Evolutionary conservation across 1,140 invertebrate genomes (phyloP).

Genomic region (Zophobas atratus): DNA sequence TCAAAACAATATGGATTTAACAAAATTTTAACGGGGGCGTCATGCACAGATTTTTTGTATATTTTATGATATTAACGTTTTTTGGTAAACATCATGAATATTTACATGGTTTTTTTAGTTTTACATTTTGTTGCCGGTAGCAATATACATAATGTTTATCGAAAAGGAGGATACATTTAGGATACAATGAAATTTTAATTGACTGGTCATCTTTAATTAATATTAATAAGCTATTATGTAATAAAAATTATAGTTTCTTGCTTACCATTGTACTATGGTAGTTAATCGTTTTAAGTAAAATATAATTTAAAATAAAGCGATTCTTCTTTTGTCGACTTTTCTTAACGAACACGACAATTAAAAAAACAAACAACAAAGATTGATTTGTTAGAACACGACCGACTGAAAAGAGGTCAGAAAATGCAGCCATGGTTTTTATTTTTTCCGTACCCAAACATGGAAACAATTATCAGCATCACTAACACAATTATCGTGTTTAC

Average conservation of each 20-base stretch:
- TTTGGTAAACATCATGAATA: conserved; percentile 44
- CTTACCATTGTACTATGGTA: conserved; percentile 40
- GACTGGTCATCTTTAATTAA: conserved; percentile 33
- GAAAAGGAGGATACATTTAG: conserved; percentile 15
- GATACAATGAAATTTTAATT: conserved; percentile 10
- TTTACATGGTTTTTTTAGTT: conserved; percentile 33
- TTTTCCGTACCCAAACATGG: too few relatives aligned
- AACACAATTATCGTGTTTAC: conserved; percentile 23
- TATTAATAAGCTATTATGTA: conserved; percentile 40
- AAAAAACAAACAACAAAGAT: too few relatives aligned
- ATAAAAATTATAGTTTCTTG: conserved; percentile 31
- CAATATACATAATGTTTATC: conserved; percentile 40
- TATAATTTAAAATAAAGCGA: conserved; percentile 41
- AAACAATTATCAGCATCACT: neutral
- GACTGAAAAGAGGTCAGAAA: too few relatives aligned
- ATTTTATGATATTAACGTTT: conserved; percentile 46
- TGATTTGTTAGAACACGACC: too few relatives aligned
- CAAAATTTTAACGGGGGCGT: conserved; percentile 5
- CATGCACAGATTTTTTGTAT: conserved; percentile 46
- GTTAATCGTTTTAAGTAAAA: conserved; percentile 26
- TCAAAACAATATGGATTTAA: conserved; percentile 31
- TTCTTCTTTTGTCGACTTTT: neutral
- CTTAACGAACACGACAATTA: too few relatives aligned
- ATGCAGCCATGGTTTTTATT: too few relatives aligned
- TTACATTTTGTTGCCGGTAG: conserved; percentile 25